Percentiles rank a stretch among this genome's conserved stretches.
These are phyloP conservation scores for Drosophila bocki DNA, from an alignment of 1,140 invertebrate species.

Conservation along the genomic window DNA sequence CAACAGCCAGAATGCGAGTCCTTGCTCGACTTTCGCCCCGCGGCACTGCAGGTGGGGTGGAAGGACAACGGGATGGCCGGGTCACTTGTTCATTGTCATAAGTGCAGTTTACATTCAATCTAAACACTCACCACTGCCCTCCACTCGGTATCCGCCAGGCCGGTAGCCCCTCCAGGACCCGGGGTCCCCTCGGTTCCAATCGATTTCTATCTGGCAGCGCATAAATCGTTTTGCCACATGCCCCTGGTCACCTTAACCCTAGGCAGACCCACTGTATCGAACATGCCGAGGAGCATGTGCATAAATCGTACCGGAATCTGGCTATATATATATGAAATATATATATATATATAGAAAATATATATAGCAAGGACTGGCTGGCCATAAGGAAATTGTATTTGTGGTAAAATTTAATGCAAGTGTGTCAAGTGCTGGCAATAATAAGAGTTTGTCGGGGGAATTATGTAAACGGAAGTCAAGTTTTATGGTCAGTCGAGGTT, in stretches of 20 bases:
- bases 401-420: slow-evolving; percentile 34
- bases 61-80: slow-evolving; percentile 3
- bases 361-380: slow-evolving; percentile 6
- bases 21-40: slow-evolving; percentile 27
- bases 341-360: neutral
- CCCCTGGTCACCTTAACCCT: slow-evolving; percentile 50
- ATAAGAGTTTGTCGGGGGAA: slow-evolving; percentile 2
- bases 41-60: slow-evolving; percentile 20
- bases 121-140: slow-evolving; percentile 64
- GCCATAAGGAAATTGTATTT: slow-evolving; percentile 43
- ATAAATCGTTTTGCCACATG: slow-evolving; percentile 80
- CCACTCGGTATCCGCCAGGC: neutral
- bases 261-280: slow-evolving; percentile 18
- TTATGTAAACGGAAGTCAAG: neutral
- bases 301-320: slow-evolving; percentile 38
- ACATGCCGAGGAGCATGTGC: slow-evolving; percentile 22
- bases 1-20: slow-evolving; percentile 18
- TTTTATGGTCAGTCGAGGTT: neutral
- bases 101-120: slow-evolving; percentile 81
- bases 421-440: slow-evolving; percentile 11
- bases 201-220: slow-evolving; percentile 79
- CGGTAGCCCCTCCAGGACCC: neutral
- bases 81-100: slow-evolving; percentile 80
- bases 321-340: slow-evolving; percentile 4
- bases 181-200: slow-evolving; percentile 58